Conservation (phyloP, 1,140 invertebrate species). For the Teleogryllus occipitalis region DNA sequence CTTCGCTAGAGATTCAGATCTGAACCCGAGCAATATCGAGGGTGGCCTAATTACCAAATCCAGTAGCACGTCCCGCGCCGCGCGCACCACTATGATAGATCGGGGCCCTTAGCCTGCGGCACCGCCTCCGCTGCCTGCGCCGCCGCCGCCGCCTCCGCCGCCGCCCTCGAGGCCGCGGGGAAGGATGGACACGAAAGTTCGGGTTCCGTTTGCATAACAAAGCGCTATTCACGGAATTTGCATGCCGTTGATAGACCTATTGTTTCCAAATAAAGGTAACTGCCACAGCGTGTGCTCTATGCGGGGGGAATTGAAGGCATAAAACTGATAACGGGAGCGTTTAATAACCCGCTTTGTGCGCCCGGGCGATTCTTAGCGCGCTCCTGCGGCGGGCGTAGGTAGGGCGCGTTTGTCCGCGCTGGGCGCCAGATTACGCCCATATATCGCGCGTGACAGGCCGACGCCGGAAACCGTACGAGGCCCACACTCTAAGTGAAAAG, state of each 20-base stretch:
- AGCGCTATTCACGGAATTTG: not conserved
- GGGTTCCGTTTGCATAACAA: not conserved
- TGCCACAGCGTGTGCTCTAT: not conserved
- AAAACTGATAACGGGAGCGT: constrained; percentile 1
- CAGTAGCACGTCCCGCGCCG: not conserved
- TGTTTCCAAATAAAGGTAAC: constrained; percentile 5
- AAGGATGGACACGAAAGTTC: not conserved
- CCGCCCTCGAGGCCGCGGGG: not conserved
- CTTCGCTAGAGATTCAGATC: not conserved
- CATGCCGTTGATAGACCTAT: not conserved
- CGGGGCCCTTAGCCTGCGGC: not conserved
- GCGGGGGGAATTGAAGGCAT: not conserved
- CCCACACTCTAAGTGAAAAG: not conserved
- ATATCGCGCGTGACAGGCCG: not conserved
- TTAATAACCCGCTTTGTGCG: not conserved
- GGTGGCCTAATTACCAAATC: not conserved
- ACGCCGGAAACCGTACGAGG: not conserved
- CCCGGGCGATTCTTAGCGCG: not conserved
- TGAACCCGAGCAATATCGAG: not conserved
- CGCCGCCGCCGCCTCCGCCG: no score
- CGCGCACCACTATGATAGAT: not conserved
- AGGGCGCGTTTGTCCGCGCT: not conserved
- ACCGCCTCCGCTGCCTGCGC: not conserved
- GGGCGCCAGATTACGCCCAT: not conserved
- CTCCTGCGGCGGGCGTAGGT: not conserved